Conservation (phyloP, 2,888 invertebrate genomes). For the Tipula vernalis region DNA sequence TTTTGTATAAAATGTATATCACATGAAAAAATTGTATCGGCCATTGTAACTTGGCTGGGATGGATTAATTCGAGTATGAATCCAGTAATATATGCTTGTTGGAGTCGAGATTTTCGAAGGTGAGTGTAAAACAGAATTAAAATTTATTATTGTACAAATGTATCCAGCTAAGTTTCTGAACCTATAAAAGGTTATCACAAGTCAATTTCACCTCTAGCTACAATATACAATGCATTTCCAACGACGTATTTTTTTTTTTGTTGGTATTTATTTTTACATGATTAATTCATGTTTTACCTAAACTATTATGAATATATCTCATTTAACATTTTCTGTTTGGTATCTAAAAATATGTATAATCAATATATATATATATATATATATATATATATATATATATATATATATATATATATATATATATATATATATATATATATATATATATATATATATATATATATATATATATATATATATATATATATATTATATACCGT, state of each 20-base stretch:
- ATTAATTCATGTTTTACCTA: neutral
- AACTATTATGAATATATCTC: neutral
- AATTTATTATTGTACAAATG: neutral
- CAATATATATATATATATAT: no score
- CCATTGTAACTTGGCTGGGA: constrained; percentile 86
- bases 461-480: no score
- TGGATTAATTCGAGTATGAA: constrained; percentile 96
- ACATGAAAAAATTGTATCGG: constrained; percentile 76
- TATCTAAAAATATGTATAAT: neutral
- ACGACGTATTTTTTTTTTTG: no score
- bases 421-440: no score
- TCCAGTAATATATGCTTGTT: constrained; percentile 96
- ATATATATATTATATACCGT: no score
- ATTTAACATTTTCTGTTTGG: neutral
- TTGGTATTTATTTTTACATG: neutral
- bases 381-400: no score
- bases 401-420: no score
- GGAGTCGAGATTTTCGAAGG: constrained; percentile 93
- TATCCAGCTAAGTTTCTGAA: neutral
- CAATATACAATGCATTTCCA: no score
- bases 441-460: no score
- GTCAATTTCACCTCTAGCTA: no score
- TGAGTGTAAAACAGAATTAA: constrained; percentile 32
- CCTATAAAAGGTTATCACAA: neutral
- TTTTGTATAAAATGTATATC: constrained; percentile 79